Percentiles rank a stretch among this genome's conserved stretches.
These are phyloP conservation scores for Scaptomyza pallida DNA, from an alignment of 1,140 invertebrate species.

Conservation along the genomic window DNA sequence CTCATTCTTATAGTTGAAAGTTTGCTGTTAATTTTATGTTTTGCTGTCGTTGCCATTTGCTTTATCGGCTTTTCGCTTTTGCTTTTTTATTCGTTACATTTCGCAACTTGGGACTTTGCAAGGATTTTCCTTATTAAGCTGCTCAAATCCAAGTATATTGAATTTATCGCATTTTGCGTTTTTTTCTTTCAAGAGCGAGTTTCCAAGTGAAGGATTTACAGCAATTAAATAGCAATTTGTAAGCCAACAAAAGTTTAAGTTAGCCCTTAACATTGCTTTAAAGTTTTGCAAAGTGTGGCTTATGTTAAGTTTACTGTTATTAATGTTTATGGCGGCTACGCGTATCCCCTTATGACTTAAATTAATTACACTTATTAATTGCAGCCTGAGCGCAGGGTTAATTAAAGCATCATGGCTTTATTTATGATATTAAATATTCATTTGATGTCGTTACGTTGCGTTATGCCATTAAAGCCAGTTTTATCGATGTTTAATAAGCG, in stretches of 20 bases:
- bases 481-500: not conserved
- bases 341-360: no score
- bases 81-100: constrained; percentile 3
- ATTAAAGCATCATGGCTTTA: no score
- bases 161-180: constrained; percentile 34
- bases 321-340: not conserved
- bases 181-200: not conserved
- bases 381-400: no score
- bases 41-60: constrained; percentile 9
- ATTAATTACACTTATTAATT: no score
- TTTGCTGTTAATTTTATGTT: constrained; percentile 11
- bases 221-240: constrained; percentile 20
- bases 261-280: not conserved
- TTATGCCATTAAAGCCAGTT: not conserved
- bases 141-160: constrained; percentile 36
- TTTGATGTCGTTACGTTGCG: not conserved
- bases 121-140: constrained; percentile 48
- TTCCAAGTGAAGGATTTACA: not conserved
- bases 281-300: not conserved
- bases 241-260: not conserved
- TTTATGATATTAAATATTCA: not conserved
- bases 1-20: not conserved
- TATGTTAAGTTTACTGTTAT: not conserved
- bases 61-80: not conserved
- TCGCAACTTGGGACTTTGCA: constrained; percentile 18